These are phyloP conservation scores for Leptocoma aspasia DNA, from an alignment of 2,113 vertebrate species.

Conservation along the genomic window DNA sequence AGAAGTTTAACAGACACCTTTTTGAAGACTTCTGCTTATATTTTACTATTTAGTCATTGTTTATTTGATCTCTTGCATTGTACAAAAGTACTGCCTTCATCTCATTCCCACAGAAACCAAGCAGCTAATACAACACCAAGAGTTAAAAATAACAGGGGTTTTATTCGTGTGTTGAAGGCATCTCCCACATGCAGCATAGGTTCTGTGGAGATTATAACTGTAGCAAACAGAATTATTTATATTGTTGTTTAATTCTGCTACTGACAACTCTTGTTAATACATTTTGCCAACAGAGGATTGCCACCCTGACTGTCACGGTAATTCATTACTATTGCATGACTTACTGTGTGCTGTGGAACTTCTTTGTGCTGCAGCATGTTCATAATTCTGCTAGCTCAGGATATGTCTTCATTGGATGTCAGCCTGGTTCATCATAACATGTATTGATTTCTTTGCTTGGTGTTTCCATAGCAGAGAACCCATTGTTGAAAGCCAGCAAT, in stretches of 20 bases:
- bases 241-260: constrained; percentile 55
- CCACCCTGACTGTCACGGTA: constrained; percentile 99
- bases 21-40: neutral
- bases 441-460: neutral
- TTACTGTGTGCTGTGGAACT: constrained; percentile 26
- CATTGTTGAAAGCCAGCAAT: neutral
- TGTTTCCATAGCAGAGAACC: neutral
- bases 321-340: constrained; percentile 71
- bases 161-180: neutral
- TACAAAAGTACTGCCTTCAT: neutral
- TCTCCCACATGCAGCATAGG: neutral
- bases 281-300: constrained; percentile 93
- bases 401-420: neutral
- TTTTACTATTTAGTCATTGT: neutral
- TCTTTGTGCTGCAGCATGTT: constrained; percentile 44
- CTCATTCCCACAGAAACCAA: neutral
- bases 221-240: constrained; percentile 8
- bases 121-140: neutral
- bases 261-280: constrained; percentile 75
- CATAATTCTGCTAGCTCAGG: neutral
- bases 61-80: neutral
- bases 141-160: neutral
- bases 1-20: neutral
- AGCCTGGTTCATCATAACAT: neutral
- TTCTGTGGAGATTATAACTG: neutral